Conservation (phyloP, 2,113 vertebrate species). For the Xiphophorus hellerii region DNA sequence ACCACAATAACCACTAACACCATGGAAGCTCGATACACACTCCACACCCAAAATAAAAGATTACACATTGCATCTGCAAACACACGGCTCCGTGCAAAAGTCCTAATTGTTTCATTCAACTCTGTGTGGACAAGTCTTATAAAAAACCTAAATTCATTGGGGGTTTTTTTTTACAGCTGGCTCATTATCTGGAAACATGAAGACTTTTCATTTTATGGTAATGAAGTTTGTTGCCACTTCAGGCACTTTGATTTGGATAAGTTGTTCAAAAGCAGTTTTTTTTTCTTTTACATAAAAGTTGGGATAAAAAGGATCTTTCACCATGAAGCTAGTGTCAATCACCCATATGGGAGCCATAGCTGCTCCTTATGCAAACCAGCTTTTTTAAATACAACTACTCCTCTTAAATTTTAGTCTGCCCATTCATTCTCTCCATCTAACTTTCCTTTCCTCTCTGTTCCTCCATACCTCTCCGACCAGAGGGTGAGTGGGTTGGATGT, state of each 20-base stretch:
- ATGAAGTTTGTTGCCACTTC: constrained; percentile 22
- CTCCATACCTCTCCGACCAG: constrained; percentile 19
- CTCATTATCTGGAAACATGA: constrained; percentile 50
- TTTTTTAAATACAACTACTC: constrained; percentile 13
- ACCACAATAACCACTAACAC: constrained; percentile 39
- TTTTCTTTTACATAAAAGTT: neutral
- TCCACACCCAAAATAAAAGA: constrained; percentile 54
- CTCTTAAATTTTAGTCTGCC: constrained; percentile 7
- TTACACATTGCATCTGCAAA: constrained; percentile 10
- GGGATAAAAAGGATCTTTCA: constrained; percentile 1
- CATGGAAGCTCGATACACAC: constrained; percentile 45
- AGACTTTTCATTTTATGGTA: constrained; percentile 37
- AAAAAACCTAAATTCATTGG: constrained; percentile 46
- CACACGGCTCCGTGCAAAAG: constrained; percentile 37
- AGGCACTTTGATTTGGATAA: constrained; percentile 18
- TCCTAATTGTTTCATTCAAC: constrained; percentile 35
- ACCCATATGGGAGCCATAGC: neutral
- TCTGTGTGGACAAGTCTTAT: constrained; percentile 27
- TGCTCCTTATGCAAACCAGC: neutral
- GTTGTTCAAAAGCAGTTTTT: constrained; percentile 6
- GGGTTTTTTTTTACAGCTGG: constrained; percentile 42
- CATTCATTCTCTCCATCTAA: neutral
- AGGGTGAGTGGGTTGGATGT: constrained; percentile 63
- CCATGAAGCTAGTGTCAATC: constrained; percentile 1
- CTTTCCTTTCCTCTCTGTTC: constrained; percentile 22